Conservation (phyloP, 2,888 invertebrate species). For the Bombylius discolor region DNA sequence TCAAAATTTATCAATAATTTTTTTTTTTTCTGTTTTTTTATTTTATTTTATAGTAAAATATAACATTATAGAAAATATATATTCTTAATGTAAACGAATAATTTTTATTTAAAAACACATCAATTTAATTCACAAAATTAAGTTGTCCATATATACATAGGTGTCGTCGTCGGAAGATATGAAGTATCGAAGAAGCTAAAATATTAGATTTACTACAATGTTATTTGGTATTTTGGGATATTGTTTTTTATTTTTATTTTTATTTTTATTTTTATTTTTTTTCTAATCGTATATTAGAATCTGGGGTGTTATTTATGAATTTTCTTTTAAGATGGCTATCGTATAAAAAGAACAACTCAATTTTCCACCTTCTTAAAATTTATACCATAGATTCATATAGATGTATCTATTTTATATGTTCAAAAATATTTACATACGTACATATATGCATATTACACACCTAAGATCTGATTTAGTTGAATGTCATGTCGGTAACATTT, state of each 20-base stretch:
- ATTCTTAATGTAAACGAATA: too few relatives aligned
- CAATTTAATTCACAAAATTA: constrained; percentile 4
- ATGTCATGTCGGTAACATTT: constrained; percentile 1
- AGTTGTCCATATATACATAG: background rate
- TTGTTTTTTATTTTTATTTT: too few relatives aligned
- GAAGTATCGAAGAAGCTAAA: too few relatives aligned
- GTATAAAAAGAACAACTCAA: background rate
- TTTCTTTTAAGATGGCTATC: constrained; percentile 7
- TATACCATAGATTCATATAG: background rate
- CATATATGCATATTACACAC: background rate
- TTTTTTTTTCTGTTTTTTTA: background rate
- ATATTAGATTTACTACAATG: too few relatives aligned
- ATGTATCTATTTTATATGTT: too few relatives aligned
- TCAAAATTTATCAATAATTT: background rate
- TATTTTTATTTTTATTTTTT: too few relatives aligned
- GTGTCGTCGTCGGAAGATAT: too few relatives aligned
- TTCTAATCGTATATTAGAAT: background rate
- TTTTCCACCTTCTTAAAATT: background rate
- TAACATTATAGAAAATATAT: too few relatives aligned
- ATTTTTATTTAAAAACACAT: background rate
- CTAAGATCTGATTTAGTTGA: constrained; percentile 1
- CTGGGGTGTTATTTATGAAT: constrained; percentile 6
- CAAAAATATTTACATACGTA: background rate
- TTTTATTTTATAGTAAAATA: too few relatives aligned
- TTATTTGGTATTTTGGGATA: too few relatives aligned